Evolutionary conservation across 2,113 vertebrate species (phyloP), one percentile per base, ranked within the genome.

Genomic region (Pagrus major): DNA sequence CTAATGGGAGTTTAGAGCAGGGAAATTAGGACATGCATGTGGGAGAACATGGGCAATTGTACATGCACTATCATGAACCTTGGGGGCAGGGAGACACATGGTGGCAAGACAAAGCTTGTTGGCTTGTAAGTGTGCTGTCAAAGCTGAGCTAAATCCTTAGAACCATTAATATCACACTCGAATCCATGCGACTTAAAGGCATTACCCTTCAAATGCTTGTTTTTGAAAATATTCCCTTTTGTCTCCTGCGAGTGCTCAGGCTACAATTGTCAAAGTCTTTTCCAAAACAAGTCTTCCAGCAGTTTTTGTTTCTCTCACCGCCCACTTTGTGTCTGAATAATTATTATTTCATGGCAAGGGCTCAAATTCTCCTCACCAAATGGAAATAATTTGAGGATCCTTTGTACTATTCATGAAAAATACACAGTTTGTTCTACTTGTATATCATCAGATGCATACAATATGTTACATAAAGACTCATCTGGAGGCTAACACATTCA

Each of bases 51-150:
- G 64, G 76, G 66, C 4, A 35, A 74, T 47, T 56, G 11, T 78
- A 33, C 49, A 78, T 64, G 60, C 80, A 75, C 78, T 74, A 68
- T 46, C 54, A 3, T 6, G 16, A 59, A 69, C 63, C 89, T 77
- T 14, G 2, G 11, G 81, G 86, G 89, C 84, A 88, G 64, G 71
- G 65, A 88, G 78, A 81, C 78, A 69, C 78, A 83, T 35, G 78
- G 47, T 49, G 9, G 73, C 88, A 87, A 85, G 88, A 86, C 33
- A 2, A 58, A 71, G 81, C 91, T 71, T 85, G 84, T 71, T 67
- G 67, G 61, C 59, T 65, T 49, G 5, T 44, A 14, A 54, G 25
- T 5, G 14, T 6, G 5, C 61, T 56, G 66, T 78, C 55, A 74
- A 56, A 55, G 41, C 54, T 64, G 66, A 31, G 63, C 44, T 64